A percentile compares a stretch with the other conserved stretches of the same genome.
Conservation (phyloP, 2,888 invertebrate species). For the Pteria penguin region DNA sequence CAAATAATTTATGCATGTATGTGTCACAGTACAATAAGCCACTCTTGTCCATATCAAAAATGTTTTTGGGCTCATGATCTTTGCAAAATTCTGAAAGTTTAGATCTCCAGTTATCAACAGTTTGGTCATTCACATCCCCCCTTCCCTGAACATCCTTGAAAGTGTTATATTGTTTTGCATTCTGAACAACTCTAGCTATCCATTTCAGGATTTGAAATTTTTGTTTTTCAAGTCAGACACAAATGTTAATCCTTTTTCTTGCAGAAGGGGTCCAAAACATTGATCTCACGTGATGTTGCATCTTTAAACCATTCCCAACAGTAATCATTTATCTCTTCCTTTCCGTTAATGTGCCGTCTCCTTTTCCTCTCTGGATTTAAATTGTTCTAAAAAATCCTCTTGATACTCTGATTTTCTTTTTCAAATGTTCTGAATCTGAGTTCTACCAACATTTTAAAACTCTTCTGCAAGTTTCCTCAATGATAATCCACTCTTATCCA, state of each 20-base stretch:
- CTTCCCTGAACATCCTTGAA: conserved; percentile 39
- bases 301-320: conserved; percentile 45
- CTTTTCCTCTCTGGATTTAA: conserved; percentile 11
- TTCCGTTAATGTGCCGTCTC: conserved; percentile 24
- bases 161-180: conserved; percentile 35
- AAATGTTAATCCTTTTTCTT: neutral
- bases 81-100: conserved; percentile 39
- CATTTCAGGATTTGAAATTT: conserved; percentile 45
- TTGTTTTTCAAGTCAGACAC: neutral
- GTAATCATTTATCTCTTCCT: conserved; percentile 46
- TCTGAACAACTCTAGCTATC: conserved; percentile 34
- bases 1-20: neutral
- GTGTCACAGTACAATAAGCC: conserved; percentile 20
- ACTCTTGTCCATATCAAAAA: neutral
- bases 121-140: conserved; percentile 31
- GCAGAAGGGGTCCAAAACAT: neutral
- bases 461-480: conserved; percentile 1
- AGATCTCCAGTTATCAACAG: conserved; percentile 34
- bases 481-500: neutral
- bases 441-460: neutral
- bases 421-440: neutral
- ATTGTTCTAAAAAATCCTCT: conserved; percentile 40
- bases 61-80: conserved; percentile 31
- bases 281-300: conserved; percentile 15
- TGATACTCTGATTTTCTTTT: conserved; percentile 12